Evolutionary conservation across 1,140 invertebrate genomes (phyloP).

Genomic region (Micrasema minimum): DNA sequence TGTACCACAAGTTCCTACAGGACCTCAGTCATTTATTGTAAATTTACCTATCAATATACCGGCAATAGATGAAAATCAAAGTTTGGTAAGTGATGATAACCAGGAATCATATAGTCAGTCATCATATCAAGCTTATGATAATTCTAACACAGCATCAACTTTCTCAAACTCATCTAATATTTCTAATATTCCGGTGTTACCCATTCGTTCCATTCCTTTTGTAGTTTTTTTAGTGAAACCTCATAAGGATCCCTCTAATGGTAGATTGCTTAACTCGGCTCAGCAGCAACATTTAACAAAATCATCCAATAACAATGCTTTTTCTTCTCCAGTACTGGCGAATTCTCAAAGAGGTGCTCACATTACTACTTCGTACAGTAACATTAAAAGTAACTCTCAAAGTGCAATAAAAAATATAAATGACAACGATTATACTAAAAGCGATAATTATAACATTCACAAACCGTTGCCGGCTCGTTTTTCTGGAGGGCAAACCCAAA

Average conservation of each 20-base stretch:
- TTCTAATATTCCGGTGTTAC: background rate
- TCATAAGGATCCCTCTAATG: constrained; percentile 23
- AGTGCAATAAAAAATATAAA: no score
- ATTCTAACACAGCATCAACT: constrained; percentile 12
- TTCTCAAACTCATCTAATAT: constrained; percentile 12
- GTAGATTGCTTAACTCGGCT: background rate
- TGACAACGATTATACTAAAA: no score
- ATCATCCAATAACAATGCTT: constrained; percentile 11
- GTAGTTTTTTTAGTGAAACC: constrained; percentile 46
- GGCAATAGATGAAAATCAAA: constrained; percentile 41
- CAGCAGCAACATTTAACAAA: constrained; percentile 9
- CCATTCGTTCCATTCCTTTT: constrained; percentile 29
- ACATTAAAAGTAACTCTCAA: no score
- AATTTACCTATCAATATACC: constrained; percentile 48
- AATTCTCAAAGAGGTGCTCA: background rate
- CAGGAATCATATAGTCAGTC: constrained; percentile 12
- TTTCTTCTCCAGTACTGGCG: background rate
- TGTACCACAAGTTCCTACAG: constrained; percentile 22
- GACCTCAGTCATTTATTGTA: constrained; percentile 32
- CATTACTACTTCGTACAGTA: no score
- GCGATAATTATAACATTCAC: no score
- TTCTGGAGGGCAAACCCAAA: background rate
- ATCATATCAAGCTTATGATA: constrained; percentile 9
- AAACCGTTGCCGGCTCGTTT: no score
- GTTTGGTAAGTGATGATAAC: constrained; percentile 45